Evolutionary conservation across 2,113 vertebrate genomes (phyloP).

Genomic region (Brachypteracias leptosomus): DNA sequence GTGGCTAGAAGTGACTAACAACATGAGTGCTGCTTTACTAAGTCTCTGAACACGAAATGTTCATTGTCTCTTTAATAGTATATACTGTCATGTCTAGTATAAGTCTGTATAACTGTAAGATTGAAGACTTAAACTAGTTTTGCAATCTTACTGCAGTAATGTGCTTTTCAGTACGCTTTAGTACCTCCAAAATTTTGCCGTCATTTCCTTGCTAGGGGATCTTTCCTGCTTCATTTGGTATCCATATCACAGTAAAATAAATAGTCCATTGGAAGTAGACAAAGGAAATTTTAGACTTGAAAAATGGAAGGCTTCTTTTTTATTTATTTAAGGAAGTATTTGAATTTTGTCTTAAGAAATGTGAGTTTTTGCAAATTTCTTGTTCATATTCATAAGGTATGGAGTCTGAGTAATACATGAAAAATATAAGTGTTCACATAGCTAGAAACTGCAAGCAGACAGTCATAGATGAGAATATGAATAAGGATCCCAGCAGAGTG

Average conservation of each 20-base stretch:
- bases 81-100: not conserved
- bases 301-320: not conserved
- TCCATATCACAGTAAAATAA: not conserved
- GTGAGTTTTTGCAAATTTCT: not conserved
- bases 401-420: not conserved
- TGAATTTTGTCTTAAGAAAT: slow-evolving; percentile 6
- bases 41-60: not conserved
- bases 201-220: not conserved
- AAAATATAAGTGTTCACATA: not conserved
- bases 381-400: slow-evolving; percentile 19
- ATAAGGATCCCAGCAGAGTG: not conserved
- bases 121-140: not conserved
- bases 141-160: not conserved
- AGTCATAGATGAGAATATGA: not conserved
- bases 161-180: not conserved
- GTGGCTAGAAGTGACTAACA: not conserved
- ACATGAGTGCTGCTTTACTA: not conserved
- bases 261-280: not conserved
- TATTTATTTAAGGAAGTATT: not conserved
- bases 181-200: not conserved
- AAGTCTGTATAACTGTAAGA: not conserved
- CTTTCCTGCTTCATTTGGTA: slow-evolving; percentile 7
- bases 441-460: not conserved
- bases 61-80: not conserved
- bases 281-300: not conserved